These are phyloP conservation scores for Exaiptasia diaphana DNA, from an alignment of 64 coral and sea anemone genomes.

Conservation along the genomic window DNA sequence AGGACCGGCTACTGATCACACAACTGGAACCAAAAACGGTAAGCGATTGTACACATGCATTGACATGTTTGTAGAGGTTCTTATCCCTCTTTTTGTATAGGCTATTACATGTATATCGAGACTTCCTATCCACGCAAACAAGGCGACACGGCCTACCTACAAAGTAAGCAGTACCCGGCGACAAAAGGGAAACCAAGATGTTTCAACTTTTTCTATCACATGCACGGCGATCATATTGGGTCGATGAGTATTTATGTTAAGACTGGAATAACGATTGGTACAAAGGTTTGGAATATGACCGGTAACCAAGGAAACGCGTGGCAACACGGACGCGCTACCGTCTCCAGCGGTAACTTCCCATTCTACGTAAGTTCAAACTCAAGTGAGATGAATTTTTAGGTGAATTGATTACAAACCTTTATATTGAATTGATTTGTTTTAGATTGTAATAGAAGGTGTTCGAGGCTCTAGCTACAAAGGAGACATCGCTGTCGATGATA, in stretches of 20 bases:
- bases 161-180: conserved; percentile 56
- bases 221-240: conserved; percentile 84
- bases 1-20: conserved; percentile 74
- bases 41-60: background rate
- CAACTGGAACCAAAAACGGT: conserved; percentile 84
- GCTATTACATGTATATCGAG: conserved; percentile 92
- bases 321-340: conserved; percentile 62
- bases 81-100: conserved; percentile 11
- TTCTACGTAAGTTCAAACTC: conserved; percentile 8
- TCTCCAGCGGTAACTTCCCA: conserved; percentile 4
- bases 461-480: conserved; percentile 77
- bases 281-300: conserved; percentile 75
- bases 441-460: conserved; percentile 83
- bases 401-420: background rate
- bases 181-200: conserved; percentile 81
- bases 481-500: conserved; percentile 90
- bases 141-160: conserved; percentile 61
- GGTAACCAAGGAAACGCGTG: conserved; percentile 71
- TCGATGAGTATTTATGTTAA: conserved; percentile 76
- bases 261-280: conserved; percentile 14
- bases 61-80: background rate
- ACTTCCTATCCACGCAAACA: conserved; percentile 67
- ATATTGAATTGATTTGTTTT: background rate
- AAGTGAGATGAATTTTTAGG: background rate
- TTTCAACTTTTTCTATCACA: conserved; percentile 94